phyloP scores from a whole-genome alignment of 2,113 vertebrate genomes.

The Dromas ardeola region DNA sequence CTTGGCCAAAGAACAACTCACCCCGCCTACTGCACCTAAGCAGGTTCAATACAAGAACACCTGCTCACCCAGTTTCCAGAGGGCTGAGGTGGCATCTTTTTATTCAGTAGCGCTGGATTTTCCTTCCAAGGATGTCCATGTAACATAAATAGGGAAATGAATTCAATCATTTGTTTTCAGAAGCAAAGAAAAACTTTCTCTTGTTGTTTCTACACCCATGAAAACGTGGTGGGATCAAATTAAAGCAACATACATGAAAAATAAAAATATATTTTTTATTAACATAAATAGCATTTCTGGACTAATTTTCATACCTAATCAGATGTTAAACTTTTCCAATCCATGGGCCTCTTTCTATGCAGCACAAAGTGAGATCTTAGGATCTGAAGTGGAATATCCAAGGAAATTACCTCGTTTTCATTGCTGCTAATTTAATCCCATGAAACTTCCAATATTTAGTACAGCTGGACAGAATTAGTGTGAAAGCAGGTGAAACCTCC shows the following conservation, averaged over 20 bases:
- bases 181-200: neutral
- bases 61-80: neutral
- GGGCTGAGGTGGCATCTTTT: neutral
- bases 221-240: neutral
- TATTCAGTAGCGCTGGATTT: fast-evolving
- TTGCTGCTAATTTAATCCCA: neutral
- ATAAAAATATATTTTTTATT: neutral
- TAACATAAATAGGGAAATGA: neutral
- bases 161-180: neutral
- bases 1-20: neutral
- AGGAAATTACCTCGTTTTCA: neutral
- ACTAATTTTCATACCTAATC: neutral
- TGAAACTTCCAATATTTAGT: neutral
- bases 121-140: neutral
- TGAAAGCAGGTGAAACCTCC: neutral
- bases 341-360: neutral
- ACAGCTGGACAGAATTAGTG: neutral
- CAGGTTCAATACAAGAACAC: neutral
- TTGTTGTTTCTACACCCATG: neutral
- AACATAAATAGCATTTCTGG: neutral
- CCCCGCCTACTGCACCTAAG: neutral
- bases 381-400: neutral
- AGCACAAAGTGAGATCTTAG: neutral
- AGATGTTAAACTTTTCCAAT: neutral
- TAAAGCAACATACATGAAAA: neutral